Conservation (phyloP, 2,113 vertebrate genomes). For the Parus major region DNA sequence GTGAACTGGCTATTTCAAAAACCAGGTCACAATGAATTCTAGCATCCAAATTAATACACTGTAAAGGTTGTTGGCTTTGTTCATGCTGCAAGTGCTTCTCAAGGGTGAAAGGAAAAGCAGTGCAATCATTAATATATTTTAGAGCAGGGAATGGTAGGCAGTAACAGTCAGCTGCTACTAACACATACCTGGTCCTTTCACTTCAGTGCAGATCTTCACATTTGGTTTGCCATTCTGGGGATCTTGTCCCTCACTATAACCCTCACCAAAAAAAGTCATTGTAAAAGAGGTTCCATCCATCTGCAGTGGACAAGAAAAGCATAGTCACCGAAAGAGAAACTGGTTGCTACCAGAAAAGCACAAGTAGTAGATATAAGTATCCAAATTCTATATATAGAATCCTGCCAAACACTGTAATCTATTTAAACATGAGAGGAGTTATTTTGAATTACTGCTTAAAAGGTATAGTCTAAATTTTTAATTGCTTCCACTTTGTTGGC, state of each 20-base stretch:
- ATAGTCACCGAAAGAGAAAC: background rate
- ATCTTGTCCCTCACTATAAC: conserved; percentile 83
- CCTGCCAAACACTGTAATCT: background rate
- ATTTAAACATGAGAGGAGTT: background rate
- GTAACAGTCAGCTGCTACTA: background rate
- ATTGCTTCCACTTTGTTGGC: background rate
- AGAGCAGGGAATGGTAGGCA: background rate
- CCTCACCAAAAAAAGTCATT: conserved; percentile 89
- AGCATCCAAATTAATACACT: background rate
- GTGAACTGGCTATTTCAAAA: background rate
- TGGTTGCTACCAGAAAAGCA: background rate
- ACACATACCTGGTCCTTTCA: conserved; percentile 90
- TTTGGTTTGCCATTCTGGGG: conserved; percentile 82
- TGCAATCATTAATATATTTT: background rate
- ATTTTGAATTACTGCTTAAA: background rate
- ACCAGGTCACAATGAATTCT: background rate
- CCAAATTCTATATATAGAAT: background rate
- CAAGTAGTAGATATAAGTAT: background rate
- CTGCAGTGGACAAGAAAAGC: conserved; percentile 70
- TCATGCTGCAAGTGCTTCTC: background rate
- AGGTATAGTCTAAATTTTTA: background rate
- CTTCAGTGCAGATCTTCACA: conserved; percentile 87
- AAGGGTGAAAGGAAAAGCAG: background rate
- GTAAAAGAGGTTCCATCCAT: conserved; percentile 88
- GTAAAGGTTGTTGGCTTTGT: background rate